phyloP scores from a whole-genome alignment of 2,797 vertebrate genomes.

The Melanotaenia nigrans region DNA sequence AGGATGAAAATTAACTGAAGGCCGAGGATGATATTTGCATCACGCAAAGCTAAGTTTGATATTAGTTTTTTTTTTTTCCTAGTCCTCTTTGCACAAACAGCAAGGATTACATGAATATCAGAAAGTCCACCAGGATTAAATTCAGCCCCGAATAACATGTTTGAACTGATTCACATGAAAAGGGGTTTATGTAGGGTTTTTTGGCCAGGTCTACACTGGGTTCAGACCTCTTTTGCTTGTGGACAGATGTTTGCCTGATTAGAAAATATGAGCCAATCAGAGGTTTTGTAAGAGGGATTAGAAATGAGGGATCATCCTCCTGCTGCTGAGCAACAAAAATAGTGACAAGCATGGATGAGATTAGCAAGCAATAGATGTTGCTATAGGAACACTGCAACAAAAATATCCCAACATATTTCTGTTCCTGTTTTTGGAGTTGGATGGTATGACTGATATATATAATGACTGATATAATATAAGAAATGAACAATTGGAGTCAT shows the following conservation, averaged over 20 bases:
- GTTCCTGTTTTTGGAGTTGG: background rate
- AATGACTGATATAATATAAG: too few species aligned
- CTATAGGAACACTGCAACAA: conserved; percentile 13
- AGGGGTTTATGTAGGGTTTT: background rate
- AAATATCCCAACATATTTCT: conserved; percentile 7
- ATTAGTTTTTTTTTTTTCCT: background rate
- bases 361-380: conserved; percentile 15
- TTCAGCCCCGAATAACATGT: background rate
- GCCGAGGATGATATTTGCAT: background rate
- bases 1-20: conserved; percentile 37
- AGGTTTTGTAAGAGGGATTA: conserved; percentile 25
- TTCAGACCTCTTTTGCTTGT: background rate
- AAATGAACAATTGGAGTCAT: background rate
- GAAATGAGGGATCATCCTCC: conserved; percentile 28
- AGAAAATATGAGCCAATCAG: conserved; percentile 10
- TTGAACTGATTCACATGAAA: background rate
- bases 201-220: background rate
- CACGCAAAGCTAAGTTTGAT: background rate
- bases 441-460: background rate
- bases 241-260: conserved; percentile 3
- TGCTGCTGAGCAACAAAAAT: conserved; percentile 28
- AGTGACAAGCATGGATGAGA: conserved; percentile 22
- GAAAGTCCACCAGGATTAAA: conserved; percentile 10
- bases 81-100: conserved; percentile 11
- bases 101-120: conserved; percentile 12